Conservation (phyloP, 2,888 invertebrate species). For the Melinopterus prodromus region DNA sequence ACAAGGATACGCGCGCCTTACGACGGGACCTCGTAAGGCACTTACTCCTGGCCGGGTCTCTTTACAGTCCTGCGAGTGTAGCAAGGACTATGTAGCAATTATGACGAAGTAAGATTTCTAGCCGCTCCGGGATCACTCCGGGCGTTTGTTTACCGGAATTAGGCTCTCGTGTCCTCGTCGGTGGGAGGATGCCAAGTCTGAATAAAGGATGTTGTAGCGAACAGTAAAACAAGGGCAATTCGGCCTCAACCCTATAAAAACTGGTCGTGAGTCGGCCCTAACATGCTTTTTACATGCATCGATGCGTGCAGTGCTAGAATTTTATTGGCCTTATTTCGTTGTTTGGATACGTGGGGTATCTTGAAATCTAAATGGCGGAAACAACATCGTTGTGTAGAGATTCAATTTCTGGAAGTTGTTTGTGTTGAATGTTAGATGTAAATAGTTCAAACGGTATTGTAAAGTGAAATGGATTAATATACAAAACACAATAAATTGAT, state of each 20-base stretch:
- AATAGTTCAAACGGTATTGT: no score
- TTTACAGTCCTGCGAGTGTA: neutral
- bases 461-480: no score
- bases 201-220: neutral
- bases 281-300: neutral
- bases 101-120: slow-evolving; percentile 4
- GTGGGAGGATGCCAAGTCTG: neutral
- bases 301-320: neutral
- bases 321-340: neutral
- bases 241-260: neutral
- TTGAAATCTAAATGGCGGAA: neutral
- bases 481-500: no score
- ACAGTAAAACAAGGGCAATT: neutral
- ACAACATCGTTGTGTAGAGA: no score
- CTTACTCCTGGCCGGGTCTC: neutral
- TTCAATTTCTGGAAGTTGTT: no score
- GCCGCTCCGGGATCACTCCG: neutral
- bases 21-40: neutral
- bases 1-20: neutral
- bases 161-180: neutral
- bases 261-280: neutral
- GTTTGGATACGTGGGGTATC: neutral
- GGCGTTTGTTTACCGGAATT: neutral
- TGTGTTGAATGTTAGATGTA: no score
- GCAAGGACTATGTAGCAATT: neutral